Percentiles rank a stretch among this genome's conserved stretches.
Evolutionary conservation across 2,113 vertebrate species (phyloP).

Genomic region (Dromaius novaehollandiae): DNA sequence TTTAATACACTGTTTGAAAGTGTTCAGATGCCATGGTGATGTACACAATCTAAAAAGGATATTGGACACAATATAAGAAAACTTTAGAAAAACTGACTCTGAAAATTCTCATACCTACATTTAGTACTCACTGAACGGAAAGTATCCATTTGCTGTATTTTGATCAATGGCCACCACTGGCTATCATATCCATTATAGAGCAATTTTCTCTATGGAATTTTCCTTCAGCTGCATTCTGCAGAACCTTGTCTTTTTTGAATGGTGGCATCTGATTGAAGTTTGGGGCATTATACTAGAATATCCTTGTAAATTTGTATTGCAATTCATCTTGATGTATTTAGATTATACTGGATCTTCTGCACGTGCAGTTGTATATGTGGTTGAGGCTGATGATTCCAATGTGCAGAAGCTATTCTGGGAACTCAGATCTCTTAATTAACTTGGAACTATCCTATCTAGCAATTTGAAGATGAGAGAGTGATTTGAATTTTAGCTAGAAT

Average conservation of each 20-base stretch:
- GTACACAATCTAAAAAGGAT: not conserved
- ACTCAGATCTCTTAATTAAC: not conserved
- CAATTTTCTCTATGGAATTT: not conserved
- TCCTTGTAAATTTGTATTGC: not conserved
- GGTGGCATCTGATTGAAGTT: not conserved
- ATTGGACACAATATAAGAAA: not conserved
- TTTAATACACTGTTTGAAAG: not conserved
- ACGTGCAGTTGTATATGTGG: not conserved
- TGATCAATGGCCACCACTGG: no score
- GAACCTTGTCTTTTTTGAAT: not conserved
- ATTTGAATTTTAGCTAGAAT: not conserved
- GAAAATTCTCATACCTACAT: not conserved
- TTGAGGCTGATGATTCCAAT: not conserved
- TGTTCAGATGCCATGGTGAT: not conserved
- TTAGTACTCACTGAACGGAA: not conserved
- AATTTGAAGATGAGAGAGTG: not conserved
- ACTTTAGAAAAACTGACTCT: not conserved
- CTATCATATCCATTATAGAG: not conserved
- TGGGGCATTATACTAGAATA: not conserved
- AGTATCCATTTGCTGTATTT: not conserved
- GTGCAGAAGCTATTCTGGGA: not conserved
- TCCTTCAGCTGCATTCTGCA: not conserved
- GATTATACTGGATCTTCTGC: not conserved
- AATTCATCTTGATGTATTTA: not conserved
- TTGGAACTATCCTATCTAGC: not conserved